Conservation (phyloP, 2,113 vertebrate genomes). For the Myrmophylax atrothorax region DNA sequence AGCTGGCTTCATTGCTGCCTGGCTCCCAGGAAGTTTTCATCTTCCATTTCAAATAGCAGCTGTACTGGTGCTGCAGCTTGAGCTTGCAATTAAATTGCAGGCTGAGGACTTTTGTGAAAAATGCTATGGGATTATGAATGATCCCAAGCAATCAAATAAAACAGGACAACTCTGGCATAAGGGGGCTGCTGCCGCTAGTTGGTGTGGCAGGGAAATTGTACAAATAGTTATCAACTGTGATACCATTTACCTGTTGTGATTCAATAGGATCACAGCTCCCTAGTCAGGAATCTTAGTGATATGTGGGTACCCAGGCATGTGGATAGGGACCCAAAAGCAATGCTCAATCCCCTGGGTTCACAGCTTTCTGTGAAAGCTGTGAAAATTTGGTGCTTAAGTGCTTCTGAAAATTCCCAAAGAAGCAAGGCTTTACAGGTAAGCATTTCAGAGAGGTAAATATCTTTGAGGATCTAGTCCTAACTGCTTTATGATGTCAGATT, state of each 20-base stretch:
- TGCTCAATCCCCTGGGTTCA: not conserved
- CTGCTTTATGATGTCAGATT: not conserved
- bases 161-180: not conserved
- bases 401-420: not conserved
- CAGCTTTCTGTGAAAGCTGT: not conserved
- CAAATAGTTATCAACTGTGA: not conserved
- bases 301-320: accelerated
- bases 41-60: not conserved
- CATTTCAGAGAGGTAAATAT: not conserved
- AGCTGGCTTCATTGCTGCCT: not conserved
- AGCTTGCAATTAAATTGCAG: not conserved
- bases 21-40: not conserved
- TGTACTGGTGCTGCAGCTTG: not conserved
- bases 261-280: not conserved
- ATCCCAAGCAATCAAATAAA: not conserved
- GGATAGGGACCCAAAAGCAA: not conserved
- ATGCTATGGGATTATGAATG: not conserved
- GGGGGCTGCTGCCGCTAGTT: not conserved
- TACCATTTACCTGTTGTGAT: not conserved
- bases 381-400: not conserved
- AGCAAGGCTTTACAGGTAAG: not conserved
- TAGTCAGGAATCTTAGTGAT: not conserved
- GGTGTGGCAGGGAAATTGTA: not conserved
- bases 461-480: not conserved
- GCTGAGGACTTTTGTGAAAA: not conserved